Evolutionary conservation across 2,797 vertebrate genomes (phyloP).

Genomic region (Danio jaintianensis): DNA sequence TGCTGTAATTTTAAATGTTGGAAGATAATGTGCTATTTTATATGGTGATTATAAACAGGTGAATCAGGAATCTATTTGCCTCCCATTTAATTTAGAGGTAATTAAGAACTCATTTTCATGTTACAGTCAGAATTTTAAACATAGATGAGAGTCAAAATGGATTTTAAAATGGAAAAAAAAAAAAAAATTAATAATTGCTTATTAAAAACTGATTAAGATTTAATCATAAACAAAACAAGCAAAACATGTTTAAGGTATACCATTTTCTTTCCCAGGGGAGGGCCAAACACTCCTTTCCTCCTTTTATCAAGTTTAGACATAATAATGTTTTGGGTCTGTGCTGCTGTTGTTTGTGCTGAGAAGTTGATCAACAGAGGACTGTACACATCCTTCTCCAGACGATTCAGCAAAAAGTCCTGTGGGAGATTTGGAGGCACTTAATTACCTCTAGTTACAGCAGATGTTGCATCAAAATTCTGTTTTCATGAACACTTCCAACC

Average conservation of each 20-base stretch:
- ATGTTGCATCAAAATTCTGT: conserved; percentile 1
- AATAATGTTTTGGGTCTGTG: conserved; percentile 92
- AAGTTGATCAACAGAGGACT: conserved; percentile 91
- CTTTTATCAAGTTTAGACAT: conserved; percentile 93
- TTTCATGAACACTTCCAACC: conserved; percentile 17
- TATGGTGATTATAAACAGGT: conserved; percentile 2
- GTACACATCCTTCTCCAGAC: conserved; percentile 86
- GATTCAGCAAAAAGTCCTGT: conserved; percentile 90
- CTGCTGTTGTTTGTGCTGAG: conserved; percentile 94
- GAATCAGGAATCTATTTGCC: conserved; percentile 10
- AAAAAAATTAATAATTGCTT: not conserved
- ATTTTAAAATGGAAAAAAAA: not conserved
- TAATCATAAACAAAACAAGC: conserved; percentile 11
- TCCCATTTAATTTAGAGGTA: not conserved
- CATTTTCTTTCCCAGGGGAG: conserved; percentile 88
- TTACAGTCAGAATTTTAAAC: not conserved
- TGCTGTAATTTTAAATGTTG: not conserved
- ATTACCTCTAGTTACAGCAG: conserved; percentile 10
- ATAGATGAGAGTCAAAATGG: not conserved
- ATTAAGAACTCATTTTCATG: conserved; percentile 4
- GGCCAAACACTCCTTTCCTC: conserved; percentile 88
- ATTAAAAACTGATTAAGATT: not conserved
- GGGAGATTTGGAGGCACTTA: conserved; percentile 52
- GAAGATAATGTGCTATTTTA: not conserved
- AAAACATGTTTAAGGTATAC: conserved; percentile 66